Conservation (phyloP, 2,113 vertebrate species). For the Mirza zaza region DNA sequence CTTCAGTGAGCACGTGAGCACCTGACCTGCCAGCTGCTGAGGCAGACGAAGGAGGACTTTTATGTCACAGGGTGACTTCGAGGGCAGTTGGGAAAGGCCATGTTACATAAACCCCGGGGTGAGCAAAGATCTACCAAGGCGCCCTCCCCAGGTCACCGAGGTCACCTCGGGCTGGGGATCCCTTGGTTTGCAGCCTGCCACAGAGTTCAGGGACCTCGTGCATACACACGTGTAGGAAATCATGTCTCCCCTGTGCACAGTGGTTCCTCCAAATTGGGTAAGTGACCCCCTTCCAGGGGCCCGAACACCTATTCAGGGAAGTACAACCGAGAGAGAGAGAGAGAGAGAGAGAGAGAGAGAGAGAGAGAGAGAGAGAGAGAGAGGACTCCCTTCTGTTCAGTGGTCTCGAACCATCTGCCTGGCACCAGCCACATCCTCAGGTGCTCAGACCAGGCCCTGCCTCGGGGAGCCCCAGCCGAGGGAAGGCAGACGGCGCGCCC, state of each 20-base stretch:
- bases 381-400: neutral
- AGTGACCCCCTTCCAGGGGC: neutral
- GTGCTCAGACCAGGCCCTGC: neutral
- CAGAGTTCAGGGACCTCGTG: neutral
- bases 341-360: too few relatives aligned
- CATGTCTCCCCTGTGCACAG: neutral
- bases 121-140: neutral
- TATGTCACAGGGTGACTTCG: conserved; percentile 42
- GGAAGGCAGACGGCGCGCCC: neutral
- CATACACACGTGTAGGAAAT: neutral
- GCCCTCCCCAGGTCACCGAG: neutral
- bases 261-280: neutral
- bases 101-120: conserved; percentile 64
- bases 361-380: too few relatives aligned
- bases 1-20: fast-evolving
- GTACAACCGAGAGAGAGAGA: too few relatives aligned
- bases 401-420: neutral
- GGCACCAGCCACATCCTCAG: fast-evolving
- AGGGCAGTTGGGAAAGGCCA: conserved; percentile 51
- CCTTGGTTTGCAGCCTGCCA: neutral
- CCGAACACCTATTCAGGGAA: neutral
- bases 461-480: neutral
- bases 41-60: neutral
- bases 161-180: neutral
- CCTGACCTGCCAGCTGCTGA: neutral